Evolutionary conservation across 2,888 invertebrate genomes (phyloP), one percentile per base, ranked within the genome.

Genomic region (Herminia tarsipennalis): DNA sequence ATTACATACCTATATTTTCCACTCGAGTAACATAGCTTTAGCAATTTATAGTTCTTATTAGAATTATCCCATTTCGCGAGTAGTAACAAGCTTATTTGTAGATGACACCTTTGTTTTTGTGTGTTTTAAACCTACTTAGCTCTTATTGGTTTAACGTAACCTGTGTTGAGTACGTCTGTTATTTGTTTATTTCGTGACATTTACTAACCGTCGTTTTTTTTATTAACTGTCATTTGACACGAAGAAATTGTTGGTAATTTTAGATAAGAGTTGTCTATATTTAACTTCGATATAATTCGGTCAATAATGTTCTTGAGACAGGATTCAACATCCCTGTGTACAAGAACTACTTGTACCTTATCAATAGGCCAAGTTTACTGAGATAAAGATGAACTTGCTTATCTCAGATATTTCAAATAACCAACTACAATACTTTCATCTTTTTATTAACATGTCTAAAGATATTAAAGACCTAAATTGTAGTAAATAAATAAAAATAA

Each of bases 351-450:
- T 63, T 67, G 53, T 66, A 70, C 60, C 69, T 77, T 78, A 79
- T 78, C 78, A 67, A 69, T 56, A 72, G 78, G 80, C 80, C 80
- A 80, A 80, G 77, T 78, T 73, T 73, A 73, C 66, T 50, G 47
- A 64, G 78, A 79, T 79, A 80, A 77, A 60, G 75, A 67, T 78
- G 78, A 78, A 78, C 80, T 71, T 61, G 59, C 57, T 74, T 76
- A 73, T 75, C 68, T 58, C 48, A 48, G 74, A 76, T 79, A 74
- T 72, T 72, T 67, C 52, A 64, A 66, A 65, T 66, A 70, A 57
- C 60, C 60, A 65, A 57, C 50, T 51, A 53, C 54, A 55, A 56
- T 45, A 63, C 68, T 69, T 69, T 70, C 67, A 59, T 54, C 27
- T 52, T 55, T 41, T 56, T 36, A 33, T 27, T 38, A 36, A 16